These are phyloP conservation scores for Lampropteryx suffumata DNA, from an alignment of 2,888 invertebrate genomes.

Conservation along the genomic window DNA sequence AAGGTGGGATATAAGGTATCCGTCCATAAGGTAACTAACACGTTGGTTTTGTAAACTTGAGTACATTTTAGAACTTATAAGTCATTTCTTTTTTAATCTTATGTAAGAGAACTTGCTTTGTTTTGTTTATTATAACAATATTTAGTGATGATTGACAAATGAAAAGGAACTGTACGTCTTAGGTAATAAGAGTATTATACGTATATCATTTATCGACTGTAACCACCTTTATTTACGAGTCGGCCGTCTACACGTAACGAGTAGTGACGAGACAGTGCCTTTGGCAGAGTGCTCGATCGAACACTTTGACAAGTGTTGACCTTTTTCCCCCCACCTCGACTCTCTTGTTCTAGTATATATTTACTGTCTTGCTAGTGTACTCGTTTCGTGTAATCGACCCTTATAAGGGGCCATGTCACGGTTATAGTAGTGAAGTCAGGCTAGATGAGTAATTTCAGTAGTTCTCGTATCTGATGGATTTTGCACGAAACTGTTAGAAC, in stretches of 20 bases:
- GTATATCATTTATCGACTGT: conserved; percentile 33
- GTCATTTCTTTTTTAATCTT: neutral
- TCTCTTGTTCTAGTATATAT: too few relatives aligned
- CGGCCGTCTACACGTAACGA: too few relatives aligned
- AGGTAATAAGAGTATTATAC: conserved; percentile 18
- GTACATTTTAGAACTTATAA: conserved; percentile 5
- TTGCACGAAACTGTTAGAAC: conserved; percentile 28
- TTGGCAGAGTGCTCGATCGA: too few relatives aligned
- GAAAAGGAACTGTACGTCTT: conserved; percentile 25
- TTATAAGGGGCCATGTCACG: conserved; percentile 41
- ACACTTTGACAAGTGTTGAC: too few relatives aligned
- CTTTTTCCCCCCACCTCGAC: too few relatives aligned
- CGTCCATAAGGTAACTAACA: conserved; percentile 49
- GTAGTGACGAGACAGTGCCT: too few relatives aligned
- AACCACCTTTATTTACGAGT: conserved; percentile 40
- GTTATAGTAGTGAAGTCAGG: conserved; percentile 23
- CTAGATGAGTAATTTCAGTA: conserved; percentile 40
- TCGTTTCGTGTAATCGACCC: conserved; percentile 17
- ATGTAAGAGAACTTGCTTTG: too few relatives aligned
- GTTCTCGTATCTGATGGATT: conserved; percentile 4
- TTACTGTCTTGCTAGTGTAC: too few relatives aligned
- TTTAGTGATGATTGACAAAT: conserved; percentile 6
- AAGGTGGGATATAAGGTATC: conserved; percentile 44
- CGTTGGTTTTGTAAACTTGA: conserved; percentile 4
- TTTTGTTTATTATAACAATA: neutral